Conservation (phyloP, 2,888 invertebrate species). For the Yponomeuta evonymella region DNA sequence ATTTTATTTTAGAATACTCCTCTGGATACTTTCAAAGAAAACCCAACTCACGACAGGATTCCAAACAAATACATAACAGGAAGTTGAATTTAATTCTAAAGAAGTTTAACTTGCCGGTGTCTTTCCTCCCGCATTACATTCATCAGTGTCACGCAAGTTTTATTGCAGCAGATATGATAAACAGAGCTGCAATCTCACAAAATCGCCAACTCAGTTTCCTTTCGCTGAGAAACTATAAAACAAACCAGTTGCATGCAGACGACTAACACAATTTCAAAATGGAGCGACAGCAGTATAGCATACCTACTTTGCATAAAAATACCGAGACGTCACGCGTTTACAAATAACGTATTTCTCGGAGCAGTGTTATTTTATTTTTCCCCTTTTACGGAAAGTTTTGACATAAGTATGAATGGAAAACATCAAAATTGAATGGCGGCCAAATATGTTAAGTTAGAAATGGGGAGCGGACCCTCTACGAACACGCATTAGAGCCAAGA, state of each 20-base stretch:
- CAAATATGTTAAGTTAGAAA: slow-evolving; percentile 65
- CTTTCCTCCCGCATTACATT: slow-evolving; percentile 57
- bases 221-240: slow-evolving; percentile 44
- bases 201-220: slow-evolving; percentile 35
- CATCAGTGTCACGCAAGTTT: slow-evolving; percentile 68
- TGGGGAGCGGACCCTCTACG: slow-evolving; percentile 44
- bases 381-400: slow-evolving; percentile 63
- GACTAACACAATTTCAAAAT: slow-evolving; percentile 65
- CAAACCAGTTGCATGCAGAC: slow-evolving; percentile 42
- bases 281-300: slow-evolving; percentile 38
- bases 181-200: slow-evolving; percentile 49
- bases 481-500: slow-evolving; percentile 49
- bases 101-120: slow-evolving; percentile 23
- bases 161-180: slow-evolving; percentile 63
- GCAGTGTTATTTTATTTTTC: slow-evolving; percentile 61
- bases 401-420: slow-evolving; percentile 60
- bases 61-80: slow-evolving; percentile 2
- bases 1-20: too few species aligned
- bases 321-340: slow-evolving; percentile 67
- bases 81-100: slow-evolving; percentile 14
- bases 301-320: slow-evolving; percentile 65
- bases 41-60: background rate
- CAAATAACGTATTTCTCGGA: slow-evolving; percentile 62
- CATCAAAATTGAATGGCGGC: slow-evolving; percentile 69
- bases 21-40: slow-evolving; percentile 8